A percentile compares a stretch with the other conserved stretches of the same genome.
Conservation (phyloP, 1,140 invertebrate species). For the Diuraphis noxia region DNA sequence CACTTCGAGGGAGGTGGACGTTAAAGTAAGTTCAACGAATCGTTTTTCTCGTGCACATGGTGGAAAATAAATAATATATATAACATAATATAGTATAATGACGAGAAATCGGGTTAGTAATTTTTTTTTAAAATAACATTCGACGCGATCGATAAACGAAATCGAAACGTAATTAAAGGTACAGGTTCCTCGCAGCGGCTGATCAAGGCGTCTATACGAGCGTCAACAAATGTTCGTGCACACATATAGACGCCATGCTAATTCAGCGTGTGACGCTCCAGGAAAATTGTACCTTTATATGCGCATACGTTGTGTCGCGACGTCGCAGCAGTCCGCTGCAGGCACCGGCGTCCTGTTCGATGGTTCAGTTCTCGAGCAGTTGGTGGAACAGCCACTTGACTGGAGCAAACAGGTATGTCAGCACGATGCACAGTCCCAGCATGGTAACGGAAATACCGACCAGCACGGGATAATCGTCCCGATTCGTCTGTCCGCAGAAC, state of each 20-base stretch:
- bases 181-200: no score
- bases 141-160: background rate
- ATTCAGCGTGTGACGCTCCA: no score
- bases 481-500: background rate
- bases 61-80: background rate
- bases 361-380: background rate
- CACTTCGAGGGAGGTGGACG: background rate
- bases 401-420: slow-evolving; percentile 33
- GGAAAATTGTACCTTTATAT: background rate
- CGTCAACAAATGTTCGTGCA: no score
- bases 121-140: background rate
- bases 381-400: slow-evolving; percentile 44
- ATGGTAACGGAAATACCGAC: slow-evolving; percentile 22
- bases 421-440: slow-evolving; percentile 35
- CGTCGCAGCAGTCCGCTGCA: no score
- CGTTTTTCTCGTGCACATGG: background rate
- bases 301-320: no score
- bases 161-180: background rate
- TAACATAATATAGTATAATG: background rate
- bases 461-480: slow-evolving; percentile 22
- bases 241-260: no score
- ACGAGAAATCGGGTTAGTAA: background rate
- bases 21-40: background rate
- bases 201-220: no score
- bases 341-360: background rate